phyloP scores from a whole-genome alignment of 2,113 vertebrate genomes.

The Benitochromis conjunctus region DNA sequence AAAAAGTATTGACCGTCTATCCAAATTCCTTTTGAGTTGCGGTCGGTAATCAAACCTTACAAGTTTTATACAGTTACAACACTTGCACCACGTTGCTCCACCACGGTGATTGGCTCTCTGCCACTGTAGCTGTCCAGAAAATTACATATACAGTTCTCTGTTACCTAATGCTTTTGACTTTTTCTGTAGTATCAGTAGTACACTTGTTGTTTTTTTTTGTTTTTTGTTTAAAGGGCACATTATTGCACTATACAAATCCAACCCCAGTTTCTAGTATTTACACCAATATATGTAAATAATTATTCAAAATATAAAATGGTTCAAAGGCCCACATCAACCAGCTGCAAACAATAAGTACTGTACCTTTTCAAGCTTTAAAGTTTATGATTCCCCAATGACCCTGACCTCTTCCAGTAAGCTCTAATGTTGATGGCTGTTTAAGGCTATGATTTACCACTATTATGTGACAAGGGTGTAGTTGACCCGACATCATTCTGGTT shows the following conservation, averaged over 20 bases:
- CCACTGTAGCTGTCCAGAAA: not conserved
- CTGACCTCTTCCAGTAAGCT: not conserved
- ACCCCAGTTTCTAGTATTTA: not conserved
- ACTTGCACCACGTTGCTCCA: not conserved
- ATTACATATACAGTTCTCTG: not conserved
- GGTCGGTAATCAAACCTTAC: not conserved
- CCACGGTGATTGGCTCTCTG: not conserved
- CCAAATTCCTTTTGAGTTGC: not conserved
- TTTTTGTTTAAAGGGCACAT: not conserved
- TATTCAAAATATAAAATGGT: not conserved
- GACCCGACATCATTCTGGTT: not conserved
- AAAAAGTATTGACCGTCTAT: not conserved
- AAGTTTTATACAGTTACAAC: not conserved
- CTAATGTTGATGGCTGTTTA: not conserved
- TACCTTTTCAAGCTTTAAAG: not conserved
- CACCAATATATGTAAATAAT: not conserved
- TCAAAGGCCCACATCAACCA: not conserved
- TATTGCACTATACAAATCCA: not conserved
- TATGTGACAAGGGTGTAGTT: not conserved
- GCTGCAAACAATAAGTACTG: not conserved
- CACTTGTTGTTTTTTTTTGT: not conserved
- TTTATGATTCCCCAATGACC: not conserved
- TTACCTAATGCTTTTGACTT: not conserved
- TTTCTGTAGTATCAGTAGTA: not conserved
- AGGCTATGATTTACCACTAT: not conserved